Evolutionary conservation across 2,888 invertebrate genomes (phyloP), one percentile per base, ranked within the genome.

Genomic region (Diloba caeruleocephala): DNA sequence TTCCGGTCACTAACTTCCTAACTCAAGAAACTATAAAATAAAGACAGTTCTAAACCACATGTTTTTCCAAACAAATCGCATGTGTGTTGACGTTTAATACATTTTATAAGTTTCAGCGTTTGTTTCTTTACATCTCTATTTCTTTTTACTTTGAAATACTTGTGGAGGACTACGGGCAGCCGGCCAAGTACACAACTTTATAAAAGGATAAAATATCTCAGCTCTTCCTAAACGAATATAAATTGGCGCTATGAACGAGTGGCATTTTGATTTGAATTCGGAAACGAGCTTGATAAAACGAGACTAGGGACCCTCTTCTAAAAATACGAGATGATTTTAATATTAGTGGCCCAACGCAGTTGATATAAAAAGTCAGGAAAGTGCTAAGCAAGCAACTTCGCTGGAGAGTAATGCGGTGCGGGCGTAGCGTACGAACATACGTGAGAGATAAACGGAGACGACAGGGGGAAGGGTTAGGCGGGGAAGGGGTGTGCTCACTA

Each of bases 381-480:
- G 79, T 73, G 78, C 78, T 78, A 82, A 74, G 67, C 66, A 62
- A 76, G 78, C 76, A 73, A 78, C 70, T 79, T 80, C 74, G 73
- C 77, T 71, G 66, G 71, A 78, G 76, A 79, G 83, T 82, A 84
- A 82, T 82, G 81, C 78, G 81, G 80, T 81, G 81, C 79, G 81
- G 74, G 82, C 76, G 79, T 74, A 79, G 74, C 76, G 78, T 79
- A 74, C 72, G 75, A 79, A 84, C 84, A 87, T 87, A 90, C 87
- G 90, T 89, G 88, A 86, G 85, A 87, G 88, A 91, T 90, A 90
- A 90, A 89, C 84, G 84, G 72, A 85, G 89, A 79, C 82, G 82
- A 78, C 81, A 77, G 79, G 82, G 80, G 79, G 73, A 66, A 69
- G 71, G 74, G 64, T 62, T 57, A 45, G 54, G 62, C 70, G 69